Evolutionary conservation across 2,113 vertebrate species (phyloP), one percentile per base, ranked within the genome.

Genomic region (Lepisosteus oculatus): DNA sequence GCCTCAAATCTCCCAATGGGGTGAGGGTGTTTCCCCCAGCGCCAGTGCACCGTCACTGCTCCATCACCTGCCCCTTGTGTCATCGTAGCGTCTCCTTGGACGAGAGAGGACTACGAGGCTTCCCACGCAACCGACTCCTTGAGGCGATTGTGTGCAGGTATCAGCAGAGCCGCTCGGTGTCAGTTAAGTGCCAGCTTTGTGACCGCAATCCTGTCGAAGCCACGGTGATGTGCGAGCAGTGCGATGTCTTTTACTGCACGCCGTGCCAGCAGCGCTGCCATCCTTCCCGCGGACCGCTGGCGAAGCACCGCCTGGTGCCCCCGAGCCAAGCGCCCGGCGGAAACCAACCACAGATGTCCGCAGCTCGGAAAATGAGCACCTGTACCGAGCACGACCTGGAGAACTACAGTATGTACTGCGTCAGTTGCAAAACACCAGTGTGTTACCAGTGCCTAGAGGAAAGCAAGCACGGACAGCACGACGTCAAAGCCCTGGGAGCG

Each of bases 81-180:
- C 97, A 99, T 87, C 92, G 97, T 81, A 97, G 95, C 90, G 96
- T 95, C 42, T 96, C 95, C 4, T 83, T 99, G 86, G 96, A 97
- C 72, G 95, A 95, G 80, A 92, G 97, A 64, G 97, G 97, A 59
- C 91, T 97, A 56, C 91, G 95, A 73, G 96, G 96, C 72, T 96
- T 98, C 85, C 93, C 93, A 78, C 92, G 96, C 78, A 99, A 99
- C 90, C 93, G 95, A 63, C 90, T 99, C 76, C 87, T 99, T 65
- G 96, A 98, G 85, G 90, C 95, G 83, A 95, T 99, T 68, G 95
- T 98, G 72, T 81, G 92, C 61, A 91, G 95, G 63, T 95, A 95
- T 86, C 95, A 93, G 84, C 95, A 95, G 81, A 88, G 81, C 83
- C 93, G 93, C 51, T 77, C 77, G 67, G 62, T 74, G 47, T 66